Conservation (phyloP, 1,140 invertebrate genomes). For the Dryas iulia region DNA sequence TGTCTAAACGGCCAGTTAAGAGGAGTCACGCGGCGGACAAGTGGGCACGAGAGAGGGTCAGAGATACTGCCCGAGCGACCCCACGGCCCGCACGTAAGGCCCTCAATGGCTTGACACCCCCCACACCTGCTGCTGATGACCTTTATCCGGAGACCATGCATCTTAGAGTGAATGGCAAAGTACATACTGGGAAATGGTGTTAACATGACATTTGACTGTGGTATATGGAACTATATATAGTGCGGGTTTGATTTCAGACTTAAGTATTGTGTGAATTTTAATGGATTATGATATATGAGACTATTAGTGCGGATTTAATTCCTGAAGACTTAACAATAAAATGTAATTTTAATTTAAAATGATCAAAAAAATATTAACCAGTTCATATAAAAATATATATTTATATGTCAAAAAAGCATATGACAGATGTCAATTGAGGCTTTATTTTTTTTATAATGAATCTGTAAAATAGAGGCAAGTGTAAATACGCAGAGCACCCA, state of each 20-base stretch:
- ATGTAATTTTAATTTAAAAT: neutral
- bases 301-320: too few relatives aligned
- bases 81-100: constrained; percentile 51
- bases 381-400: neutral
- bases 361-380: neutral
- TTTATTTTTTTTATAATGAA: neutral
- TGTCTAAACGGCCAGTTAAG: constrained; percentile 60
- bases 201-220: constrained; percentile 24
- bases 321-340: too few relatives aligned
- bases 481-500: constrained; percentile 33
- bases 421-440: neutral
- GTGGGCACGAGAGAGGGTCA: constrained; percentile 45
- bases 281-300: too few relatives aligned
- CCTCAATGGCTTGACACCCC: constrained; percentile 45
- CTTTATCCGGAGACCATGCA: constrained; percentile 58
- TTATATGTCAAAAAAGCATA: constrained; percentile 1
- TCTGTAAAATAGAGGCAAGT: neutral
- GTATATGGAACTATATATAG: neutral
- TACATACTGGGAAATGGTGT: constrained; percentile 50
- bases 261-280: too few relatives aligned
- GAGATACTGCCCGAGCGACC: constrained; percentile 52
- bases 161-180: constrained; percentile 12
- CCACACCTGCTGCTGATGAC: constrained; percentile 61
- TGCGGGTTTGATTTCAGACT: neutral
- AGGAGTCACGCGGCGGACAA: constrained; percentile 59